Base-by-base conservation (phyloP, 2,113 vertebrate species). In the Platycercus adscitus region DNA sequence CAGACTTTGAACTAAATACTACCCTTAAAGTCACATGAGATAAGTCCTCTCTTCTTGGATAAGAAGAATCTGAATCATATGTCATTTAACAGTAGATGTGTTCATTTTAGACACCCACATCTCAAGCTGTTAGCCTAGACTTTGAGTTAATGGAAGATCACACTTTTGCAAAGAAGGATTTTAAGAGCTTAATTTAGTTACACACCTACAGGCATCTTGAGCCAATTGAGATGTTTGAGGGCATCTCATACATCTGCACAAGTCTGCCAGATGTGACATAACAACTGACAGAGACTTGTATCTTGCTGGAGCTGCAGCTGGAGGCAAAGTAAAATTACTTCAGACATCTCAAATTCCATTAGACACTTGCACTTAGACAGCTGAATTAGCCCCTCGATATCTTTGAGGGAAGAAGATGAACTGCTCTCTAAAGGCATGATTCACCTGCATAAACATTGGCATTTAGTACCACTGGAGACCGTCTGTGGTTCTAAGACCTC, bases 11-110 rank as follows among this genome's bases (percentile, higher is more conserved):
- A 23, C 39, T 37, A 49, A 47, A 35, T 19, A 5, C 12, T 28
- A 13, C 0, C 17, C 15, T 37, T 47, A 13, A 56, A 79, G 15
- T 47, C 1, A 0, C 6, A 39, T n/a, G 28, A 61, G 19, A 81
- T 16, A 55, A 75, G 37, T 53, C 16, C n/a, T 41, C 12, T 21
- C 15, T 49, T n/a, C 50, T 35, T 13, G 31, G 46, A 70, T 21
- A 86, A 44, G 44, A 37, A 56, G 5, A 39, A 39, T 8, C 21
- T 46, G 24, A 50, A 50, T 56, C 46, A 41, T 17, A 37, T 23
- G 53, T 75, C 53, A 37, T 52, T 43, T 43, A 31, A 28, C 17
- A 17, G 28, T 17, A 65, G n/a, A 41, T 1, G 0, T 17, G 18
- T 19, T 46, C 9, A 6, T 60, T 25, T 37, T 33, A 43, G 15